Conservation (phyloP, 2,888 invertebrate genomes). For the Noctua janthina region DNA sequence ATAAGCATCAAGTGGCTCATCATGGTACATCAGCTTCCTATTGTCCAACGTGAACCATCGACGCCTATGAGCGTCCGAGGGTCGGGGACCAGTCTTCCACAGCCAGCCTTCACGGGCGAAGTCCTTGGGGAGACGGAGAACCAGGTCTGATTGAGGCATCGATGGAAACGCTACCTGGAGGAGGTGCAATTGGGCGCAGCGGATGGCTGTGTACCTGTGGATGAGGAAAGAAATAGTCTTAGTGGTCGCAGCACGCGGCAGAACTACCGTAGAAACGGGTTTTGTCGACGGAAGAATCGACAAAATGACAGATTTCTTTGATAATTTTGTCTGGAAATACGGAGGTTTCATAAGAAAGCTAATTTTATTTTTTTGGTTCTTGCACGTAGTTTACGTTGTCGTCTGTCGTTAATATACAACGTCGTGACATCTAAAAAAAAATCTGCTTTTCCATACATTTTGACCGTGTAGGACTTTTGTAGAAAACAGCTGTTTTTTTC, state of each 20-base stretch:
- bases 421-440: too few relatives aligned
- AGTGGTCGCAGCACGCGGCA: too few relatives aligned
- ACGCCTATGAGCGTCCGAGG: constrained; percentile 95
- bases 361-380: background rate
- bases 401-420: too few relatives aligned
- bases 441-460: too few relatives aligned
- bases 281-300: too few relatives aligned
- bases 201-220: constrained; percentile 93
- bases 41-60: constrained; percentile 97
- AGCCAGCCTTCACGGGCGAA: constrained; percentile 97
- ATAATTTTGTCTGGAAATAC: too few relatives aligned
- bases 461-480: too few relatives aligned
- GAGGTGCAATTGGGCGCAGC: constrained; percentile 95
- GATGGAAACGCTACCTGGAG: constrained; percentile 96
- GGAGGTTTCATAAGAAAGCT: too few relatives aligned
- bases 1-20: constrained; percentile 96
- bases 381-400: background rate
- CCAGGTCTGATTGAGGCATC: constrained; percentile 93
- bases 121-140: constrained; percentile 94
- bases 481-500: too few relatives aligned
- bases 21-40: constrained; percentile 97
- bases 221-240: background rate
- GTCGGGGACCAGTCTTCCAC: constrained; percentile 96
- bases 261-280: too few relatives aligned
- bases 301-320: too few relatives aligned